phyloP scores from a whole-genome alignment of 2,888 invertebrate genomes.

The Anoplius nigerrimus region DNA sequence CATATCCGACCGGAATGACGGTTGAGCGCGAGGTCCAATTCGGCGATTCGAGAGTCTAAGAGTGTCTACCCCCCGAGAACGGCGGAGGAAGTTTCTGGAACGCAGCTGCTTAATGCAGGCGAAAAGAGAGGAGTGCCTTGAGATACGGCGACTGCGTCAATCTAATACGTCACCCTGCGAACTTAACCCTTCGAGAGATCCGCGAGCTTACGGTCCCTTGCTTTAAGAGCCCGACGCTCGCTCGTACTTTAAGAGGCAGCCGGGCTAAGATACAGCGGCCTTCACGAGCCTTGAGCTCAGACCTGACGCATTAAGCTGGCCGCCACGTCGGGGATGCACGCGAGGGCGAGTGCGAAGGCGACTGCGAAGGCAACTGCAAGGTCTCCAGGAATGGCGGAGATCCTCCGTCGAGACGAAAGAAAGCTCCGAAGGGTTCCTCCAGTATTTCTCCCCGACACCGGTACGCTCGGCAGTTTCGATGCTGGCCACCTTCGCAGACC shows the following conservation, averaged over 20 bases:
- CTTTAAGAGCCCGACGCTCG: conserved; percentile 1
- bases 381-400: background rate
- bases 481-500: too few relatives aligned
- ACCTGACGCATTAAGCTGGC: conserved; percentile 18
- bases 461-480: too few relatives aligned
- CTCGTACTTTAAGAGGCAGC: conserved; percentile 27
- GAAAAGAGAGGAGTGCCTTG: background rate
- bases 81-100: too few relatives aligned
- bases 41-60: too few relatives aligned
- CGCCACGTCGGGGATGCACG: conserved; percentile 21
- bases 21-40: too few relatives aligned
- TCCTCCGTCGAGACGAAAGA: background rate
- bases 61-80: too few relatives aligned
- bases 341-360: too few relatives aligned
- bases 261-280: conserved; percentile 12
- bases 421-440: background rate
- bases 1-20: too few relatives aligned
- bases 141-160: too few relatives aligned
- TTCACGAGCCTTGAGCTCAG: background rate
- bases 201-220: background rate
- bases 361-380: too few relatives aligned
- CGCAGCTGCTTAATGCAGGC: background rate
- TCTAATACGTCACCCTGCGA: background rate
- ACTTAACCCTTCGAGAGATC: background rate
- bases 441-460: too few relatives aligned